These are phyloP conservation scores for Leucosticte australis DNA, from an alignment of 2,113 vertebrate genomes.

Conservation along the genomic window DNA sequence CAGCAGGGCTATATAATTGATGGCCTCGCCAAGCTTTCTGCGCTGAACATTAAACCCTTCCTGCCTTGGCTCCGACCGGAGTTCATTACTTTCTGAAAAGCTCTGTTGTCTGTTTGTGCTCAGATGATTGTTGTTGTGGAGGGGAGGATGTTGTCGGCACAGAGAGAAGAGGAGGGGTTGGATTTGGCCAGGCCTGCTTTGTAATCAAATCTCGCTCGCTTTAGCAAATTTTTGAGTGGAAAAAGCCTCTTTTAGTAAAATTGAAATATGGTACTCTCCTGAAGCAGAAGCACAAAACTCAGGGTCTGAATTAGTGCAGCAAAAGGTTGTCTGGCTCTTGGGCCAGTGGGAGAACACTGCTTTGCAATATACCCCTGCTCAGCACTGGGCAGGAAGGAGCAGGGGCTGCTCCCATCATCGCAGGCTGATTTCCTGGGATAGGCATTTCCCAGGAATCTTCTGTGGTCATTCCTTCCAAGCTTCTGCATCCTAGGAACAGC, in stretches of 20 bases:
- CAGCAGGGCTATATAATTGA: constrained; percentile 72
- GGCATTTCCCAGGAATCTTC: background rate
- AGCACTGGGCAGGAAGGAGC: background rate
- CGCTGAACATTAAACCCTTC: constrained; percentile 66
- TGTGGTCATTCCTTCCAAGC: background rate
- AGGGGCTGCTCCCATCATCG: background rate
- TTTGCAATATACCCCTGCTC: background rate
- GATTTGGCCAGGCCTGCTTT: constrained; percentile 21
- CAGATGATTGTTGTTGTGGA: constrained; percentile 73
- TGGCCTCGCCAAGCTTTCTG: constrained; percentile 63
- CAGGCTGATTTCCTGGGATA: background rate
- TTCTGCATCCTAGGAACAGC: background rate
- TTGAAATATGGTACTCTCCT: background rate
- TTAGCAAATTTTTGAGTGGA: constrained; percentile 27
- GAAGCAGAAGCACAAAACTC: background rate
- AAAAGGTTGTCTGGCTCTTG: background rate
- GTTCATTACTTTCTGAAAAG: constrained; percentile 80
- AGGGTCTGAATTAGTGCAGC: background rate
- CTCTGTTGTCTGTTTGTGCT: constrained; percentile 72
- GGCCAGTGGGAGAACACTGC: background rate
- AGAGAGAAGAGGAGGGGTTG: constrained; percentile 32
- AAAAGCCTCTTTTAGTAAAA: constrained; percentile 28
- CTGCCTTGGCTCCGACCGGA: constrained; percentile 61
- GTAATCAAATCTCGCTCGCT: constrained; percentile 38
- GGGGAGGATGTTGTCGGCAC: constrained; percentile 58